Evolutionary conservation across 2,797 vertebrate species (phyloP).

Genomic region (Cygnus olor): DNA sequence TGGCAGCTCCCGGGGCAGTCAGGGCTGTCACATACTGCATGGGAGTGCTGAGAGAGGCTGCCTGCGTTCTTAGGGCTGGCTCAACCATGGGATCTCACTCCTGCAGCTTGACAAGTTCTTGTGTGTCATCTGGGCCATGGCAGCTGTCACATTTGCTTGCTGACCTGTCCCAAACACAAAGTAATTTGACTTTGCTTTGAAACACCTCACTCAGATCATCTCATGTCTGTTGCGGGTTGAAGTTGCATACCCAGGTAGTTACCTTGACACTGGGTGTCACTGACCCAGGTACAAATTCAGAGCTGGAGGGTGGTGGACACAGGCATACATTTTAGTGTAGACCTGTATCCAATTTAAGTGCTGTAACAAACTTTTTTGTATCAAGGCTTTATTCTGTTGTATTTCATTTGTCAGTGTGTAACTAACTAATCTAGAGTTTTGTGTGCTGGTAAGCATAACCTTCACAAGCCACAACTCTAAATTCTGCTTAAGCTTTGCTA

Average conservation of each 20-base stretch:
- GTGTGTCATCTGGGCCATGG: accelerated
- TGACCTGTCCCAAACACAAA: background rate
- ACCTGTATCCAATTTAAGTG: background rate
- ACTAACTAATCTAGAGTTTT: background rate
- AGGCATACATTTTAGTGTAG: background rate
- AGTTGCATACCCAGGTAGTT: background rate
- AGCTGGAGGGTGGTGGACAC: background rate
- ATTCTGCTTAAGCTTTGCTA: background rate
- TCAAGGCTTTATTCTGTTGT: background rate
- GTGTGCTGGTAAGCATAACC: accelerated
- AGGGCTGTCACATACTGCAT: accelerated
- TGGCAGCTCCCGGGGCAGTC: background rate
- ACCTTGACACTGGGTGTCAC: background rate
- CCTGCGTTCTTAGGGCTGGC: background rate
- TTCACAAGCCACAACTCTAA: background rate
- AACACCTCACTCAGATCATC: accelerated
- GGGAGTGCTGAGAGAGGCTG: background rate
- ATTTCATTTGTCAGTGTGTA: accelerated
- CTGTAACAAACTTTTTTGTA: background rate
- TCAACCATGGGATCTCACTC: background rate
- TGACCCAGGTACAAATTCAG: background rate
- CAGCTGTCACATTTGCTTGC: slow-evolving; percentile 4
- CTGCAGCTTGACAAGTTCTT: background rate
- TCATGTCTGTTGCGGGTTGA: accelerated
- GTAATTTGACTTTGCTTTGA: background rate